Percentiles rank a stretch among this genome's conserved stretches.
Evolutionary conservation across 92 coral and sea anemone species (phyloP).

Genomic region (Phenganax subtilis): DNA sequence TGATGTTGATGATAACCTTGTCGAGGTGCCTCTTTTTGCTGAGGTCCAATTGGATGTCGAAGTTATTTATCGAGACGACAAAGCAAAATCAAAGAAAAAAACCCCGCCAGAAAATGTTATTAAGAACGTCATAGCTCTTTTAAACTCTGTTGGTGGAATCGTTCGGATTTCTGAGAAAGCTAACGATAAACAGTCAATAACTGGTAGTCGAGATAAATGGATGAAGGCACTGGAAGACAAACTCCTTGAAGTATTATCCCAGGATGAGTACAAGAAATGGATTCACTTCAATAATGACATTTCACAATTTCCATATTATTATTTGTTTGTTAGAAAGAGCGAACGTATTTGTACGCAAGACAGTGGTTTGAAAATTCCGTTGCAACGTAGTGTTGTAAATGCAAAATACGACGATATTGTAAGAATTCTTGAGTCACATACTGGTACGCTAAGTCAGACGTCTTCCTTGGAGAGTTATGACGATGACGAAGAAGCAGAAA

Average conservation of each 20-base stretch:
- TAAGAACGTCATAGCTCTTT: not conserved
- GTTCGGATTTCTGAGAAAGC: not conserved
- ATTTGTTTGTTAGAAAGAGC: not conserved
- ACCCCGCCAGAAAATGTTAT: not conserved
- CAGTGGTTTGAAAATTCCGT: not conserved
- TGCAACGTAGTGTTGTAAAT: not conserved
- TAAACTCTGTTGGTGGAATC: not conserved
- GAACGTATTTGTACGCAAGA: not conserved
- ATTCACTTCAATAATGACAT: not conserved
- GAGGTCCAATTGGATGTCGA: not conserved
- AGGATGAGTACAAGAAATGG: not conserved
- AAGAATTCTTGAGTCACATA: not conserved
- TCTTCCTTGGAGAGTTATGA: not conserved
- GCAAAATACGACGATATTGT: not conserved
- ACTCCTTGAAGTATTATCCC: not conserved
- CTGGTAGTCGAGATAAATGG: not conserved
- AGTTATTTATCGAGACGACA: not conserved
- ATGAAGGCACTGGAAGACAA: not conserved
- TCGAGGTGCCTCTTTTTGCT: not conserved
- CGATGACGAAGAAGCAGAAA: not conserved
- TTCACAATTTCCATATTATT: not conserved
- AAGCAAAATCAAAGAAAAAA: too few species aligned
- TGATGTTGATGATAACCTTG: not conserved
- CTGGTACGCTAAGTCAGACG: not conserved
- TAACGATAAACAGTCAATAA: too few species aligned